Conservation (phyloP, 1,140 invertebrate species). For the Eriosoma lanigerum region DNA sequence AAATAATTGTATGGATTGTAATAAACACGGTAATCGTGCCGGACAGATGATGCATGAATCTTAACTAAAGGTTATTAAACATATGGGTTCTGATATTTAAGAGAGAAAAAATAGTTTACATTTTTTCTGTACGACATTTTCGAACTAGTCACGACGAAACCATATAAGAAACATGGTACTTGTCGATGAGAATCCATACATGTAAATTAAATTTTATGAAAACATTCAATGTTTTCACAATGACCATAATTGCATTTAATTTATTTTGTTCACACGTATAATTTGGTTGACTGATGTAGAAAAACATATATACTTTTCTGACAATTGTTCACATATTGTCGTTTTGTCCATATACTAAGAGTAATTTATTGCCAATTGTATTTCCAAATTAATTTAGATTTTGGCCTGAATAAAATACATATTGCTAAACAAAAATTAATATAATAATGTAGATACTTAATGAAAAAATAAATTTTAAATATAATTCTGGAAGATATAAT, state of each 20-base stretch:
- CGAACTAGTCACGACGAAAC: constrained; percentile 24
- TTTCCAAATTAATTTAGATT: no score
- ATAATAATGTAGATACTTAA: no score
- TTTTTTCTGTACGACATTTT: background rate
- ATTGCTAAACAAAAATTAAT: no score
- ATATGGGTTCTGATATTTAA: background rate
- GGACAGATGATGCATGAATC: background rate
- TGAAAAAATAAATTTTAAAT: no score
- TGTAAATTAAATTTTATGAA: background rate
- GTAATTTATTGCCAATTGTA: no score
- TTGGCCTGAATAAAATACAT: no score
- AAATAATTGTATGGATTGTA: constrained; percentile 13
- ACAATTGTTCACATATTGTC: no score
- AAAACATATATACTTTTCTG: no score
- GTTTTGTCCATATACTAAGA: no score
- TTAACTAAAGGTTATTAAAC: background rate
- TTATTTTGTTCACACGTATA: no score
- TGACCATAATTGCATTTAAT: background rate
- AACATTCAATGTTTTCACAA: background rate
- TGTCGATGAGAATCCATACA: background rate
- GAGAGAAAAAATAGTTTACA: background rate
- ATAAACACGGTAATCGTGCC: constrained; percentile 28
- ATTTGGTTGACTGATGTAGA: no score
- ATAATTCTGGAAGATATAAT: no score
- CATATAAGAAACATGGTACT: background rate